Conservation (phyloP, 2,113 vertebrate species). For the Oncorhynchus masou region DNA sequence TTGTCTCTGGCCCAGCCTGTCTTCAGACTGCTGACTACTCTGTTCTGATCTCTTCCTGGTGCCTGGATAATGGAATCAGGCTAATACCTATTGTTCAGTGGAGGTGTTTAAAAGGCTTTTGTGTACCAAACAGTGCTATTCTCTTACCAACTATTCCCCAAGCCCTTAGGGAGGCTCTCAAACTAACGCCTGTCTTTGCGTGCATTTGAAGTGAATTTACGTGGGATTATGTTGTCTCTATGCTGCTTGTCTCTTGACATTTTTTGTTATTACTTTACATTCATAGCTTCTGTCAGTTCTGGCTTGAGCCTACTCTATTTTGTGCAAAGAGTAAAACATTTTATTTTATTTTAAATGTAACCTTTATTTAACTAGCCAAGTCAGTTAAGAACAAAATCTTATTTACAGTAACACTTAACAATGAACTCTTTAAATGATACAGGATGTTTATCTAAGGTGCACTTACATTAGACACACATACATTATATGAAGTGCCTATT, state of each 20-base stretch:
- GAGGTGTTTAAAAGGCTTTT: not conserved
- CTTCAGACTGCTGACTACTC: not conserved
- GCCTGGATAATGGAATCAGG: not conserved
- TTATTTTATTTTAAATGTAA: not conserved
- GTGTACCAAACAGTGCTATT: not conserved
- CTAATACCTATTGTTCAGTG: not conserved
- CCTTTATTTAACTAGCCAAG: not conserved
- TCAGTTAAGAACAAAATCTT: too few species aligned
- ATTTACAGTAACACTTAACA: not conserved
- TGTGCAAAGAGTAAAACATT: not conserved
- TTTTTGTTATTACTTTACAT: not conserved
- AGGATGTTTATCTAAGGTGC: constrained; percentile 63
- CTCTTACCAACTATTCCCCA: not conserved
- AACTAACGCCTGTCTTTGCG: not conserved
- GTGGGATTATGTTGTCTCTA: not conserved
- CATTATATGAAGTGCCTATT: constrained; percentile 14
- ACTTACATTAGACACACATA: not conserved
- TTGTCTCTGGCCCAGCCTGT: not conserved
- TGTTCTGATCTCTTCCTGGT: not conserved
- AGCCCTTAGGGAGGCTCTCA: not conserved
- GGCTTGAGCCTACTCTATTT: not conserved
- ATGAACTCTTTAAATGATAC: constrained; percentile 13
- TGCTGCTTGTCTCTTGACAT: not conserved
- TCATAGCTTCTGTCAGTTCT: not conserved
- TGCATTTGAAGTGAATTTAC: not conserved